Percentiles rank a stretch among this genome's conserved stretches.
Conservation (phyloP, 2,797 vertebrate genomes). For the Oreochromis mossambicus region DNA sequence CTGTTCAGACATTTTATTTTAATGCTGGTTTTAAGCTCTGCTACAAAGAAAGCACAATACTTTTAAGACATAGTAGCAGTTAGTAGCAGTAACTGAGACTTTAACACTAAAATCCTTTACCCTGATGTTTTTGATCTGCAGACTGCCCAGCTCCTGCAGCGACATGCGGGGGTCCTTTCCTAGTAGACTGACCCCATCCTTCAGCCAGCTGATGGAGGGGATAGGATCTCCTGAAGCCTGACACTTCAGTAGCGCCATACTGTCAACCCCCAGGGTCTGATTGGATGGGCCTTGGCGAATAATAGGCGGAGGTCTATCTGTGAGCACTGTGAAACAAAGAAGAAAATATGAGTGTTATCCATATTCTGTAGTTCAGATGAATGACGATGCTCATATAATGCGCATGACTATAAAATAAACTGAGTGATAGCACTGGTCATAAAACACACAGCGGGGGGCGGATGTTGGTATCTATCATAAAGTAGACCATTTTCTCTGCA, state of each 20-base stretch:
- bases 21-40: not conserved
- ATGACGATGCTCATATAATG: not conserved
- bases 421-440: constrained; percentile 8
- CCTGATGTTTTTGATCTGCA: constrained; percentile 91
- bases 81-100: not conserved
- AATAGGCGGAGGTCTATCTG: constrained; percentile 96
- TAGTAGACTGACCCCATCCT: constrained; percentile 93
- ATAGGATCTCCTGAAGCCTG: constrained; percentile 96
- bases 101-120: constrained; percentile 67
- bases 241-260: constrained; percentile 90
- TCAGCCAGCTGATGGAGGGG: constrained; percentile 95
- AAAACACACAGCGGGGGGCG: constrained; percentile 14
- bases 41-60: not conserved
- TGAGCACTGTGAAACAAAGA: constrained; percentile 82
- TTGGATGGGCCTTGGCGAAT: constrained; percentile 96
- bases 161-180: constrained; percentile 92
- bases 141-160: constrained; percentile 90
- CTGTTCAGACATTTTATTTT: not conserved
- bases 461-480: constrained; percentile 46
- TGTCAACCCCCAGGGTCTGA: constrained; percentile 90
- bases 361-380: not conserved
- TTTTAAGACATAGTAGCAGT: not conserved
- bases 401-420: constrained; percentile 1
- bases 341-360: not conserved
- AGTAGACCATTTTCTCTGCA: constrained; percentile 33